Evolutionary conservation across 2,797 vertebrate species (phyloP), one percentile per base, ranked within the genome.

Genomic region (Centropyge bicolor): DNA sequence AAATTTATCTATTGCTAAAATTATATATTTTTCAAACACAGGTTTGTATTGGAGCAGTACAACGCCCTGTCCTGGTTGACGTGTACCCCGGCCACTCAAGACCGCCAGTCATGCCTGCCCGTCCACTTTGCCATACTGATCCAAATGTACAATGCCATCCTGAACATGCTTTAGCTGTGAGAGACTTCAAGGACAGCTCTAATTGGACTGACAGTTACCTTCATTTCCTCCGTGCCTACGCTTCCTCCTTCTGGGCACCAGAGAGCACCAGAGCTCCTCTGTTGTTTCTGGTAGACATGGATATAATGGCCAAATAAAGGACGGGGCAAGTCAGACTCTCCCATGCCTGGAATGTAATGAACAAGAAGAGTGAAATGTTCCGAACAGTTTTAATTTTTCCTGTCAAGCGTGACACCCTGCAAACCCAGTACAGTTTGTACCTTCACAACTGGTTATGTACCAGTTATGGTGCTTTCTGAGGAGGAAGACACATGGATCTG

Each of bases 1-100:
- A 10, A 63, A 31, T 20, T 24, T 57, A 0, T 20, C 41, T 10
- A 19, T 10, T 20, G 7, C 36, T 81, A 35, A 48, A 67, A 57
- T 8, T 35, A 0, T 65, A 0, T 35, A 2, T 86, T 80, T 73
- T 38, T 14, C 20, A 20, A 43, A 13, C 12, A 7, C 93, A 99
- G 98, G 97, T 99, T 99, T 64, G 98, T 99, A 48, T 88, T 99
- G 96, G 98, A 99, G 94, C 98, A 99, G 96, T 99, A 99, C 93
- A 99, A 99, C 3, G 98, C 98, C 76, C 97, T 99, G 76, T 99
- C 98, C 75, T 99, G 98, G 98, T 95, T 99, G 77, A 99, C 98
- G 0, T 99, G 98, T 78, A 98, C 96, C 72, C 98, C 98, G 31
- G 96, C 98, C 85, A 97, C 97, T 66, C 98, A 99, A 91, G 98